Evolutionary conservation across 2,113 vertebrate species (phyloP), one percentile per base, ranked within the genome.

Genomic region (Macroglossus sobrinus): DNA sequence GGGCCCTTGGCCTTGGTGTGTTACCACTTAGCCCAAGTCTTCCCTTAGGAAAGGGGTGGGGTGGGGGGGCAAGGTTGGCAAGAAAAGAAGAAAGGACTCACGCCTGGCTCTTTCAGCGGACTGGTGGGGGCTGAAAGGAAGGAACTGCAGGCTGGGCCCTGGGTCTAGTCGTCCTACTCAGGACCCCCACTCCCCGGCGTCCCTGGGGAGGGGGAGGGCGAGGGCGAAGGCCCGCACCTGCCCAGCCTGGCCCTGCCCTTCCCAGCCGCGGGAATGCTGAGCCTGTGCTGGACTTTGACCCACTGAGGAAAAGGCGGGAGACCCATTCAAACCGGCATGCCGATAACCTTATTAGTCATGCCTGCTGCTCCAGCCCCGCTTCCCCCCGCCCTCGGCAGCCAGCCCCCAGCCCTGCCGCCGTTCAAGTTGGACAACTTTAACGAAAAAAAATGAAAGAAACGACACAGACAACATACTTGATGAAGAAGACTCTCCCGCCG

Each of bases 401-500:
- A 26, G 78, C 59, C 88, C 90, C 93, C 64, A 7, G 35, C 53
- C 93, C 71, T 5, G 5, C 68, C 78, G 35, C 80, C 93, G 79
- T 92, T 61, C 95, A 68, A 93, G 71, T 69, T 45, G 14, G 38
- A 53, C 85, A 94, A 97, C 88, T 98, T 95, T 13, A 59, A 35
- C 1, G 38, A 22, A 55, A 22, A 10, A 11, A 30, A 24, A 22
- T 30, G 30, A 28, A 40, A 35, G 26, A 12, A 28, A 16, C 3
- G 47, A 19, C 40, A 47, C 26, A n/a, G 30, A 7, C 45, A 33
- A 97, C 98, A 2, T 98, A 99, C 98, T 98, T 85, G 98, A 99
- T 97, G 97, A 99, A 99, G 97, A 99, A 99, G 98, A 99, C 26
- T 5, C 98, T 90, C 1, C 99, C 99, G 2, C 98, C 98, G 59